Conservation (phyloP, 2,888 invertebrate species). For the Tipula lateralis region DNA sequence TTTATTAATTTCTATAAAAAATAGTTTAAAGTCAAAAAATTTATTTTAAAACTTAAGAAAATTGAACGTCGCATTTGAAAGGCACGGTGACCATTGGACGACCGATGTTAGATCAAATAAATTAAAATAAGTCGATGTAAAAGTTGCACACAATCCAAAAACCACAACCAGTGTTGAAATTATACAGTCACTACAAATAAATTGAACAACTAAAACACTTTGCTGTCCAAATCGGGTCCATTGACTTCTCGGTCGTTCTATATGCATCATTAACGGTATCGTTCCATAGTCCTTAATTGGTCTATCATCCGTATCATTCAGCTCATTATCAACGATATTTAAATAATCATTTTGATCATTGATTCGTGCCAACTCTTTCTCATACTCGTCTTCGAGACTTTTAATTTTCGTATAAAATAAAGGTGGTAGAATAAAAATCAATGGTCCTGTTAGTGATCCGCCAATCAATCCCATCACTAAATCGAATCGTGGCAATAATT, state of each 20-base stretch:
- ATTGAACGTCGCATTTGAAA: constrained; percentile 40
- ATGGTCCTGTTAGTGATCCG: constrained; percentile 74
- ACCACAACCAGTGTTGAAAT: constrained; percentile 57
- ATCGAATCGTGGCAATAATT: constrained; percentile 79
- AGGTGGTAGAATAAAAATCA: constrained; percentile 81
- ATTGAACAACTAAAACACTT: constrained; percentile 37
- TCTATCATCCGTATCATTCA: constrained; percentile 32
- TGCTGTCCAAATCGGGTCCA: background rate
- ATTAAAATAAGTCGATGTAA: constrained; percentile 67
- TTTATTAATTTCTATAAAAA: too few species aligned
- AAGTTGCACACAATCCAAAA: constrained; percentile 60
- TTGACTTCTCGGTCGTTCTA: background rate
- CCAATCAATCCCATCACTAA: constrained; percentile 81
- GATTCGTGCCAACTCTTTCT: constrained; percentile 34
- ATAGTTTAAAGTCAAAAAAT: too few species aligned
- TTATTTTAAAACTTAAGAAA: constrained; percentile 12
- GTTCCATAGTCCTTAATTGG: background rate
- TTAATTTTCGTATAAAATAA: constrained; percentile 69
- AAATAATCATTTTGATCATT: constrained; percentile 41
- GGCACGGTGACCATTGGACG: constrained; percentile 65
- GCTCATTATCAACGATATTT: constrained; percentile 37
- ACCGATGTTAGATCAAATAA: constrained; percentile 60
- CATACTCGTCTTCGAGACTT: constrained; percentile 49
- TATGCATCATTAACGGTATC: background rate
- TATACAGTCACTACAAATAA: constrained; percentile 50